A percentile compares a stretch with the other conserved stretches of the same genome.
Evolutionary conservation across 2,113 vertebrate genomes (phyloP).

Genomic region (Zootoca vivipara): DNA sequence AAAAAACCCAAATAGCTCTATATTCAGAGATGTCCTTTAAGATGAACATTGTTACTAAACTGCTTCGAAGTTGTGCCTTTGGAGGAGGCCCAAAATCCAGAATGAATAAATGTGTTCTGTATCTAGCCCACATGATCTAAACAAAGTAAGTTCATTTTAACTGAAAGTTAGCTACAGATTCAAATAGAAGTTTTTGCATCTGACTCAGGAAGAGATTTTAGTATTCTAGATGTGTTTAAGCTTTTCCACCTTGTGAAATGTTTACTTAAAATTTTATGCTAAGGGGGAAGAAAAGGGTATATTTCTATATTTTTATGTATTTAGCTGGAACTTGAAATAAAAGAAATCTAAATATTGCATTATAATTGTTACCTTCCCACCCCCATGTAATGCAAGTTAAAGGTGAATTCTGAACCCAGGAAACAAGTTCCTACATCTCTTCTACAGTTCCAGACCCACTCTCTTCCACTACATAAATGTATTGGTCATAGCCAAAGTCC

Average conservation of each 20-base stretch:
- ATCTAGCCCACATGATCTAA: neutral
- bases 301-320: neutral
- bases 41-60: neutral
- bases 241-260: neutral
- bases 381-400: neutral
- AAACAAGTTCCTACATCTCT: neutral
- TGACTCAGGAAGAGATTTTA: neutral
- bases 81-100: neutral
- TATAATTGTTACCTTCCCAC: neutral
- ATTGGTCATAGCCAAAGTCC: neutral
- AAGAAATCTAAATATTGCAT: neutral
- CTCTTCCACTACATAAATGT: neutral
- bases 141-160: too few relatives aligned
- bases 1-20: too few relatives aligned
- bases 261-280: too few relatives aligned
- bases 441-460: neutral
- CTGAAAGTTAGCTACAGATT: too few relatives aligned
- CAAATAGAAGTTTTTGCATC: too few relatives aligned
- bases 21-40: too few relatives aligned
- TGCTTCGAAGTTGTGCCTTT: neutral
- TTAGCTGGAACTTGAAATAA: neutral
- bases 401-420: neutral
- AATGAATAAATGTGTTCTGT: neutral
- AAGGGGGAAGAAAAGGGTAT: too few relatives aligned
- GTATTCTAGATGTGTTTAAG: neutral